Evolutionary conservation across 2,797 vertebrate genomes (phyloP), one percentile per base, ranked within the genome.

Genomic region (Acipenser oxyrinchus): DNA sequence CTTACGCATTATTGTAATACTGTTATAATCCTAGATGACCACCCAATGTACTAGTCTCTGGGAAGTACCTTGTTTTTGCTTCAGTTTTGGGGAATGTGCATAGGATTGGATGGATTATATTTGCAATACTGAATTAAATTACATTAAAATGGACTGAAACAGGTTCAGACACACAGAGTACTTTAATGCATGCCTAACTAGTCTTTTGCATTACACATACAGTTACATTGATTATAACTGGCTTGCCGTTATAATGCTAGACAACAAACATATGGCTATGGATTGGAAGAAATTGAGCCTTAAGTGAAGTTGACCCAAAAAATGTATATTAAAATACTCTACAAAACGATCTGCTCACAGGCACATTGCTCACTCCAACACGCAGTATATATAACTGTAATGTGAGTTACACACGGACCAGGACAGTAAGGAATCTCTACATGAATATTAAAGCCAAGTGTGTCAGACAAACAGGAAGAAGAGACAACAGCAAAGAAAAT

Each of bases 251-350:
- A 58, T 58, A 58, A 58, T n/a, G 6, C 55, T 58, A 58, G 10
- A 6, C 55, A 55, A 49, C 12, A 48, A 5, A 55, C 51, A 37
- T 11, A 61, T 68, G 72, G 77, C 15, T 18, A 18, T 18, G 15
- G 15, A 77, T 70, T 68, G 75, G 71, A 78, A 76, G 71, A 73
- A 67, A 55, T 48, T 10, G 73, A 81, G 23, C 4, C 23, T 87
- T 77, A 87, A 88, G 86, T 83, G 82, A 83, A 85, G 79, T 88
- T 83, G 79, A 85, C 72, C 79, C 51, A 62, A 72, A 84, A 87
- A 87, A 67, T 78, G 77, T 78, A 76, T 82, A 71, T 80, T 89
- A 83, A 79, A 77, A 85, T 82, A 82, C 74, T 67, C 58, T 37
- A 37, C 23, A 37, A 2, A 37, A 37, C 23, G 2, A 37, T 37